A percentile compares a stretch with the other conserved stretches of the same genome.
phyloP scores from a whole-genome alignment of 1,140 invertebrate species.

The Cyclargus thomasi region DNA sequence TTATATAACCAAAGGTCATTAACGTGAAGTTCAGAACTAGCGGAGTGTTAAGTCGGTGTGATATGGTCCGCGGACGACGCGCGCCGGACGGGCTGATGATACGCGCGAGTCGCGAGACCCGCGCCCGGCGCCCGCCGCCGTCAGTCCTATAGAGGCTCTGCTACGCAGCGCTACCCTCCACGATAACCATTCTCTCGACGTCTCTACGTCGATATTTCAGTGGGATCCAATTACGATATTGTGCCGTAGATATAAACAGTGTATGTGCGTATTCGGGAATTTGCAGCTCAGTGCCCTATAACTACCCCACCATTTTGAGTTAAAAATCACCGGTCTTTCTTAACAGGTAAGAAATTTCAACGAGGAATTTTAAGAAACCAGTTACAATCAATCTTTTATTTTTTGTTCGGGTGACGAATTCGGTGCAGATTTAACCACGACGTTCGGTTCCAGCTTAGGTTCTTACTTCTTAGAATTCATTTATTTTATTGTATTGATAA shows the following conservation, averaged over 20 bases:
- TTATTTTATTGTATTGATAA: neutral
- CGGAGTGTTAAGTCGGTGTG: constrained; percentile 23
- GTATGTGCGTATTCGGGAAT: constrained; percentile 39
- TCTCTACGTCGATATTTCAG: constrained; percentile 27
- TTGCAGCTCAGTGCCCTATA: constrained; percentile 37
- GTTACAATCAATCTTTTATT: constrained; percentile 10
- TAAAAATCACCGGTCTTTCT: constrained; percentile 54
- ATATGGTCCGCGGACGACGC: constrained; percentile 18
- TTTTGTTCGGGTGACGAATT: neutral
- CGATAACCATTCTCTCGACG: constrained; percentile 9
- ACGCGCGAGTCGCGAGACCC: constrained; percentile 20
- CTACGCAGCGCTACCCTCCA: constrained; percentile 54
- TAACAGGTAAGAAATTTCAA: constrained; percentile 51
- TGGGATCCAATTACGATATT: constrained; percentile 35
- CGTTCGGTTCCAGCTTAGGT: neutral
- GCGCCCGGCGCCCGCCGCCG: constrained; percentile 26
- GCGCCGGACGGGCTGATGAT: neutral
- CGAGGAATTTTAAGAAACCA: neutral
- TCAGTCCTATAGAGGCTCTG: constrained; percentile 57
- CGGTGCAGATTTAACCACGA: neutral
- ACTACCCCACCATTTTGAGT: constrained; percentile 39
- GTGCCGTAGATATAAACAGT: constrained; percentile 32
- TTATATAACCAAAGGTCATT: neutral
- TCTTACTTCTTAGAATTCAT: neutral
- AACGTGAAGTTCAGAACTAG: constrained; percentile 33